A percentile compares a stretch with the other conserved stretches of the same genome.
Conservation (phyloP, 2,113 vertebrate species). For the Gymnobelideus leadbeateri region DNA sequence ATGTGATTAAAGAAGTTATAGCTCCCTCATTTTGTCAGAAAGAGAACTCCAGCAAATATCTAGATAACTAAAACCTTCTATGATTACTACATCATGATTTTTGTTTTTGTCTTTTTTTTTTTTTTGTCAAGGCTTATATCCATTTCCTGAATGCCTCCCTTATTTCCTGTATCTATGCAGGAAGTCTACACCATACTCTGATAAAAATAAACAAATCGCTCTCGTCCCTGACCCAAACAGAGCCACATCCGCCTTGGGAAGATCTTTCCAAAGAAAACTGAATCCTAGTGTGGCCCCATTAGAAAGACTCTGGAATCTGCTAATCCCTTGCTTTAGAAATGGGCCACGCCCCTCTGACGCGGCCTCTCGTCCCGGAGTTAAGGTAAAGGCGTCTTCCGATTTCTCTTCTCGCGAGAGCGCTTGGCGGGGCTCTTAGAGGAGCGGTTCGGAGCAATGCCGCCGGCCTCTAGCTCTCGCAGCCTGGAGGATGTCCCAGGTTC, state of each 20-base stretch:
- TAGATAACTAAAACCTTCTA: no score
- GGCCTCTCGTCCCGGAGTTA: neutral
- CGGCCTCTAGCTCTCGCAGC: constrained; percentile 69
- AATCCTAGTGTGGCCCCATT: accelerated
- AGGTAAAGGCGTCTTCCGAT: accelerated
- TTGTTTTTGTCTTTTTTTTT: no score
- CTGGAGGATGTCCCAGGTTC: constrained; percentile 60
- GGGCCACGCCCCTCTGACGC: accelerated
- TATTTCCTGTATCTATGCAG: no score
- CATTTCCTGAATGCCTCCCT: no score
- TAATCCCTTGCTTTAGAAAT: neutral
- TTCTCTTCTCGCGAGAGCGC: accelerated
- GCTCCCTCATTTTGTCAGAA: no score
- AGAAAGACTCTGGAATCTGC: accelerated
- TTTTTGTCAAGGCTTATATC: no score
- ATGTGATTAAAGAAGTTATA: no score
- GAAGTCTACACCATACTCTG: no score
- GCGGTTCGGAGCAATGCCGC: constrained; percentile 53
- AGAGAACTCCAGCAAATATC: no score
- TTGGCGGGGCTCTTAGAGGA: accelerated
- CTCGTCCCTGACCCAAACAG: neutral
- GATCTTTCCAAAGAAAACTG: accelerated
- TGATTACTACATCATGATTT: no score
- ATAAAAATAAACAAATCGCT: no score
- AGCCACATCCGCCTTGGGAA: accelerated